Base-by-base conservation (phyloP, 2,888 invertebrate species). In the Pediacus dermestoides region DNA sequence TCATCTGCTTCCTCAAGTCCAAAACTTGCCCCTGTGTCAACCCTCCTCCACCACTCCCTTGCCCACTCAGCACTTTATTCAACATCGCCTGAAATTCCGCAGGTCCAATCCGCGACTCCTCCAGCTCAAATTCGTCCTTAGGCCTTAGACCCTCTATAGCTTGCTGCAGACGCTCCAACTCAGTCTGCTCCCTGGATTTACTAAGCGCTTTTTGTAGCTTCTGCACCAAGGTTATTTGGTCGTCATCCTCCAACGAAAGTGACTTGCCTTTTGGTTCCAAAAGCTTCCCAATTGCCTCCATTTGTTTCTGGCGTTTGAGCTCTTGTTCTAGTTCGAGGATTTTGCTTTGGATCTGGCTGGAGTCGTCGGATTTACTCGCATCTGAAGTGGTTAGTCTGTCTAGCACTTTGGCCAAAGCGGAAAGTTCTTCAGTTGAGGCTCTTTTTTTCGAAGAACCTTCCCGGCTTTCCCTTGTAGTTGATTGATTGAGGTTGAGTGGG, bases 91-190 rank as follows among this genome's bases (percentile, higher is more conserved):
- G 52, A 12, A 49, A 34, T 16, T 53, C 46, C 4, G 31, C 21
- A 9, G 34, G 15, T 12, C 14, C 13, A 28, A 4, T 28, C 14
- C n/a, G 11, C 8, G n/a, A 7, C 3, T 28, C 12, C 3, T 13
- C 11, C 3, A 13, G 13, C n/a, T 37, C 25, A 2, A 31, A 16
- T 9, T 58, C 54, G 22, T 55, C 55, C 41, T 56, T 61, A 1
- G 59, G 56, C 32, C 47, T 53, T 12, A 65, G 36, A 23, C 42
- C 53, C 15, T 58, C 53, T 10, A 67, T 65, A 1, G 59, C 63
- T 2, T 44, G 37, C 44, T 65, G 56, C 10, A 67, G 43, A 30
- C 49, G 40, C 22, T 42, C 49, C n/a, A 63, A 36, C 34, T 58
- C 55, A n/a, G 38, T 44, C 11, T n/a, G n/a, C n/a, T n/a, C n/a